A percentile compares a stretch with the other conserved stretches of the same genome.
phyloP scores from a whole-genome alignment of 2,888 invertebrate species.

The Aphidius colemani region DNA sequence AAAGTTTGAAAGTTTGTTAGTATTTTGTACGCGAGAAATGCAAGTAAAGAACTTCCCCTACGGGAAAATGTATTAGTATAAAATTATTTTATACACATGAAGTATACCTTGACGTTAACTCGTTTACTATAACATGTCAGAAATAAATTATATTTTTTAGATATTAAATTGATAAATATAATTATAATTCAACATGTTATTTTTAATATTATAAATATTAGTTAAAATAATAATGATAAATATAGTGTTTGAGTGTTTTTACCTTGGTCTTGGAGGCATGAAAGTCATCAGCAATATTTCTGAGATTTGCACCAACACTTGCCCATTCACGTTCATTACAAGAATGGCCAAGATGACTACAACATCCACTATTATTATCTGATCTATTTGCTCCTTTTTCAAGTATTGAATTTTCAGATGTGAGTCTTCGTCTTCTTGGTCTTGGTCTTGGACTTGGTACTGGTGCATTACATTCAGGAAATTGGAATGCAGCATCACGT shows the following conservation, averaged over 20 bases:
- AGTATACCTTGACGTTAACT: neutral
- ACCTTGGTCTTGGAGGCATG: slow-evolving; percentile 58
- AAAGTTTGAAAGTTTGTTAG: slow-evolving; percentile 35
- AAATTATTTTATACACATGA: neutral
- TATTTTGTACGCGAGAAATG: slow-evolving; percentile 1
- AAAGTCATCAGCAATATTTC: slow-evolving; percentile 58
- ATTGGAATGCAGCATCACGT: slow-evolving; percentile 57
- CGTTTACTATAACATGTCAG: neutral
- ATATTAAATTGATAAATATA: neutral
- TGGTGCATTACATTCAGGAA: slow-evolving; percentile 55
- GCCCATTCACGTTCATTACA: slow-evolving; percentile 54
- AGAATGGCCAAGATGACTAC: slow-evolving; percentile 44
- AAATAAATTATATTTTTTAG: slow-evolving; percentile 7
- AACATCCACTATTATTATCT: slow-evolving; percentile 35
- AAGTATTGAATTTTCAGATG: slow-evolving; percentile 51
- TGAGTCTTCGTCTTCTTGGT: slow-evolving; percentile 55
- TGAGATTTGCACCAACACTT: slow-evolving; percentile 54
- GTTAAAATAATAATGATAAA: neutral
- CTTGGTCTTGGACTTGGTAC: slow-evolving; percentile 56
- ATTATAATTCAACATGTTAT: neutral
- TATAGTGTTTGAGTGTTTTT: slow-evolving; percentile 20
- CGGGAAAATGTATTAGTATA: neutral
- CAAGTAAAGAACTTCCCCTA: neutral
- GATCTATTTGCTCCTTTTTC: slow-evolving; percentile 42
- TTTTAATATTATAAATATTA: neutral